Evolutionary conservation across 2,888 invertebrate genomes (phyloP), one percentile per base, ranked within the genome.

Genomic region (Dryocosmus kuriphilus): DNA sequence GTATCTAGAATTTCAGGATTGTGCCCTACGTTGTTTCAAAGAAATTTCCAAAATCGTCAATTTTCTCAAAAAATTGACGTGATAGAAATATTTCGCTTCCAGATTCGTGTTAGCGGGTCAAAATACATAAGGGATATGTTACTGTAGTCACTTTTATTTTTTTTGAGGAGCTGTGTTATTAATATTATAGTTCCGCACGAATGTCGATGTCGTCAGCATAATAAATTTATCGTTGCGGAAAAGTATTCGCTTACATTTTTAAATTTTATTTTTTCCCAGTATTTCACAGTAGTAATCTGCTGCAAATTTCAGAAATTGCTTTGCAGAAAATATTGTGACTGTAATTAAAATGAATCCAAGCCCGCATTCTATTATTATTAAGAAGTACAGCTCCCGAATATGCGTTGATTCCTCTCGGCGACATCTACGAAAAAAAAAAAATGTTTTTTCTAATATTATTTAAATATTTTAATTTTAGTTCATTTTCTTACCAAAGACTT

Each of bases 331-430:
- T 7, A 93, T 86, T 2, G 94, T n/a, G 94, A 51, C 89, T 85
- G 83, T 93, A 94, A 41, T 91, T 88, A 27, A 94, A 87, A 76
- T 91, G 84, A 71, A 93, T 92, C 32, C 93, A 93, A 7, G 94
- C 94, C 82, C 94, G 93, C 51, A 93, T 90, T 7, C 94, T n/a
- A n/a, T n/a, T 92, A 85, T 93, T 94, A 87, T 94, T 94, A 87
- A 94, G 92, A 65, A 94, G 88, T 78, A 93, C 93, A 27, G 93
- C 94, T 74, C 94, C 92, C n/a, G 93, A 90, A 82, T 92, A 93
- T 9, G 92, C 91, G n/a, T 93, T 90, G n/a, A 92, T 85, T 41
- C 91, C 90, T 3, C 92, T 89, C 9, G 92, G 91, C 1, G 92
- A 92, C 8, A 90, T 77, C 55, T 90, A n/a, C n/a, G n/a, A n/a